Base-by-base conservation (phyloP, 30 jellyfish, hydroid and myxozoan species). In the Hydractinia symbiolongicarpus region DNA sequence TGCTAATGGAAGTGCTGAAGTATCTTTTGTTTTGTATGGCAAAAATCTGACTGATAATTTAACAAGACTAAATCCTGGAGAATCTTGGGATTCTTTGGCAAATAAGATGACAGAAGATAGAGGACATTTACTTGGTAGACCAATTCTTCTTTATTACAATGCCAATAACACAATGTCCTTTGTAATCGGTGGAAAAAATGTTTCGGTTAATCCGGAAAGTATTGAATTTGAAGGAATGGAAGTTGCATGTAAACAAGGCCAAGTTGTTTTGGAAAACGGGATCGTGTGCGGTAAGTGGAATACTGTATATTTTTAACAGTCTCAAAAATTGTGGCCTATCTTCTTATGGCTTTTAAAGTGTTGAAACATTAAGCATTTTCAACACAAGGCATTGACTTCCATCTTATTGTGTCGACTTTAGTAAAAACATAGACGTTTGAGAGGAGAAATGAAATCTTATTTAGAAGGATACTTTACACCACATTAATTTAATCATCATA, bases 21-120 rank as follows among this genome's bases (percentile, higher is more conserved):
- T 86, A 67, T 79, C 95, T 7, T 54, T 86, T 60, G 89, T 73
- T 0, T 8, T 86, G 9, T 20, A 8, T 5, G 82, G 81, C 13
- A 66, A 70, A 66, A 78, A 80, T 62, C 61, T 73, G 78, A 82
- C 76, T 66, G 14, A 71, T 4, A 20, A 71, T 4, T 83, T 86
- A 6, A 67, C 55, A 55, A 55, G 10, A 8, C 9, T n/a, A 52
- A 11, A 16, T 55, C 44, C 44, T 2, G 55, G 73, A 6, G 21
- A 66, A 54, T 84, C 80, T 75, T 86, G 95, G 95, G 82, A 79
- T 16, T 20, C 76, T 15, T 70, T 86, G 17, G 80, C 95, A 9
- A 85, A 79, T 54, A 86, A 79, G 15, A 49, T 81, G 15, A 88
- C 81, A 44, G 74, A 78, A 86, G 89, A 88, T 30, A 61, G 95